Evolutionary conservation across 2,113 vertebrate genomes (phyloP), one percentile per base, ranked within the genome.

Genomic region (Scartelaos histophorus): DNA sequence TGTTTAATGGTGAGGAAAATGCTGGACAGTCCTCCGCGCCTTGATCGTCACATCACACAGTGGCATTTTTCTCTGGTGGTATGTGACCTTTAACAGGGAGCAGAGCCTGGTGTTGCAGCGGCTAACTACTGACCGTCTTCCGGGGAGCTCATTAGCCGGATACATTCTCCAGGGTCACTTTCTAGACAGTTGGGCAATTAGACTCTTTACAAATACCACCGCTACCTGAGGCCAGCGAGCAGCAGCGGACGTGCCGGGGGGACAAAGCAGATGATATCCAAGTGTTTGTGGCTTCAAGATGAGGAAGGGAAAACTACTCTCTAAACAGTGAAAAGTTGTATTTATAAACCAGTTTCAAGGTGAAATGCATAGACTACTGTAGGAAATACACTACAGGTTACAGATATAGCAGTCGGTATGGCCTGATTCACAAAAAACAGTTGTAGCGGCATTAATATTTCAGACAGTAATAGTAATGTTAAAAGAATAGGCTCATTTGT

Each of bases 131-230:
- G 76, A 76, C 84, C 83, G 83, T 81, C 81, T 91, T 82, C n/a
- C 60, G 51, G 83, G 78, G 82, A 87, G 83, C 90, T 92, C 90
- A 91, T 92, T 92, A 92, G 78, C 85, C 77, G 77, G 70, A 71
- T 67, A 73, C 69, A 74, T 78, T 88, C 74, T 81, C 78, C 79
- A 73, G 74, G 54, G 82, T 67, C 87, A 85, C 85, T 87, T 87
- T 77, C 79, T 67, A 77, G 78, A 90, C 86, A 87, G 77, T 83
- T 80, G 81, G 84, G 82, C 87, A 89, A 89, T 90, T 89, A 90
- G 79, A 57, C 15, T 78, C 82, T 87, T 84, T 71, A 84, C 80
- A 91, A 90, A 90, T 87, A 87, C 71, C 82, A 84, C 75, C 83
- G 71, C 80, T 78, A 86, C 72, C 82, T 78, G 79, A 74, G 66